Base-by-base conservation (phyloP, 2,113 vertebrate species). In the Poeciliopsis retropinna region DNA sequence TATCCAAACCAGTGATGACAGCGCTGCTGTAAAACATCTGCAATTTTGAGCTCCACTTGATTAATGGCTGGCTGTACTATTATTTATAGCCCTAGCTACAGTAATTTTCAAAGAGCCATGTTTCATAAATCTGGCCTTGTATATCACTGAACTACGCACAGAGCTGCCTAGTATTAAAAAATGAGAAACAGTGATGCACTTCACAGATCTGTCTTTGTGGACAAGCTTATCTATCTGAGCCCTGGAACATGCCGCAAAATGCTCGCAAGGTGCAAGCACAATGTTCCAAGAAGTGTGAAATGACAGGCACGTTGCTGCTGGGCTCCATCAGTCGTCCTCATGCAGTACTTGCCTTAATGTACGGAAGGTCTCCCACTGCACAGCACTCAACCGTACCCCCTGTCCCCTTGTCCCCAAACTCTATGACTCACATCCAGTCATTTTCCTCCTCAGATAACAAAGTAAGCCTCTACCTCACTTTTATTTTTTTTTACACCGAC, bases 371-470 rank as follows among this genome's bases (percentile, higher is more conserved):
- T 85, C 77, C 54, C 73, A 70, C 39, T 70, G 85, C 80, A 74
- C 66, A 69, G 70, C 63, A 74, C 47, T 65, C 31, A 73, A 73
- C 61, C 25, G 19, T n/a, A 60, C 63, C 30, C 37, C 77, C 82
- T 75, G 76, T 75, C 73, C 60, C 76, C 79, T 75, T 89, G 67
- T 87, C 82, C 81, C 68, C 67, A 54, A 70, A 73, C 60, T 70
- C 66, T 81, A 69, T 82, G 69, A 76, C 78, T 81, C 79, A 79
- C 61, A 85, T 79, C 85, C 71, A 54, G 60, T 79, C 80, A 70
- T 85, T 79, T 88, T 82, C 80, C 6, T n/a, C 57, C 63, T 76
- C 67, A 39, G 73, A 70, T 79, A 89, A 84, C 83, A 90, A 83
- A 83, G 79, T 67, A 67, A 80, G 67, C 73, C 70, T 39, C 70